Percentiles rank a stretch among this genome's conserved stretches.
These are phyloP conservation scores for Geodia barretti DNA, from an alignment of 37 sponge, comb jelly and placozoan species.

Conservation along the genomic window DNA sequence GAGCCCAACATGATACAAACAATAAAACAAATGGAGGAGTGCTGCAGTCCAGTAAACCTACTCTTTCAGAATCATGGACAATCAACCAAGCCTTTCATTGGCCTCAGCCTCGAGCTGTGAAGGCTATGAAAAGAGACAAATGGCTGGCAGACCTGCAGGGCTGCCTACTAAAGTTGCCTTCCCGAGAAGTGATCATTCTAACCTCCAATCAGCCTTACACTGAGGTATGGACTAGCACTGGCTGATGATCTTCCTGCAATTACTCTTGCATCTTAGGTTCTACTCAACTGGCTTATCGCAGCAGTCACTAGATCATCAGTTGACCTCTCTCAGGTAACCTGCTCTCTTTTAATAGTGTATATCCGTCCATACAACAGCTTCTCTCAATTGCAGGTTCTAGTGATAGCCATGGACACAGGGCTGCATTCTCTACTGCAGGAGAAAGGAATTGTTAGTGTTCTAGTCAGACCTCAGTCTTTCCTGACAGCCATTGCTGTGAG, in stretches of 20 bases:
- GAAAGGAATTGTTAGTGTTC: background rate
- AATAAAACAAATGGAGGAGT: too few species aligned
- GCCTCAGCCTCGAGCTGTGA: conserved; percentile 3
- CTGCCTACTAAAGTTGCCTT: background rate
- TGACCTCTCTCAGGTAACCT: background rate
- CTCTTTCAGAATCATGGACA: too few species aligned
- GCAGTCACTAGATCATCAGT: background rate
- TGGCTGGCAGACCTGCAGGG: background rate
- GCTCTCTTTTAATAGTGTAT: too few species aligned
- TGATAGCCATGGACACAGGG: background rate
- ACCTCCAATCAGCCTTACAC: background rate
- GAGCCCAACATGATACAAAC: too few species aligned
- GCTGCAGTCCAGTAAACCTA: too few species aligned
- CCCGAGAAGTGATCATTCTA: background rate
- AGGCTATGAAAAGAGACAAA: background rate
- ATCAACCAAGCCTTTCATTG: background rate
- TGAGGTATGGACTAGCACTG: too few species aligned
- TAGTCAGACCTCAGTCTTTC: background rate
- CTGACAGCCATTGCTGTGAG: background rate
- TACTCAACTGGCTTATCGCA: background rate
- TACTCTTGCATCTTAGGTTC: too few species aligned
- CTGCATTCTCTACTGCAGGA: background rate
- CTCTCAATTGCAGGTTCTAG: background rate
- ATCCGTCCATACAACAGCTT: too few species aligned
- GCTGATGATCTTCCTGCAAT: too few species aligned